A percentile compares a stretch with the other conserved stretches of the same genome.
Conservation (phyloP, 2,888 invertebrate genomes). For the Catocala nupta region DNA sequence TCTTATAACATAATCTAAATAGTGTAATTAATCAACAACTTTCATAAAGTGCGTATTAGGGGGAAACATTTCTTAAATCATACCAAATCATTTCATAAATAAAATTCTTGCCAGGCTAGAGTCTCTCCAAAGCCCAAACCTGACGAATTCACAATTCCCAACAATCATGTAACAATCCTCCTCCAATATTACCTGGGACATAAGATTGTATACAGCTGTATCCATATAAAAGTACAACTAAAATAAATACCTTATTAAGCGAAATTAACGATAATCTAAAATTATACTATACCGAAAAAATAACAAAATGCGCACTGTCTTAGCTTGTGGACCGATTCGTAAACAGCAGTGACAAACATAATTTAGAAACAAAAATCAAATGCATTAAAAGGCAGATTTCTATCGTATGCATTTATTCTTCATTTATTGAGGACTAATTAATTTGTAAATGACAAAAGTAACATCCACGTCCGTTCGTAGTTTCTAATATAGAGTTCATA, state of each 20-base stretch:
- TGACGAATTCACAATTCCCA: slow-evolving; percentile 47
- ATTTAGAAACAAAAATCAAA: slow-evolving; percentile 69
- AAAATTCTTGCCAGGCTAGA: slow-evolving; percentile 60
- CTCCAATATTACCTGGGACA: slow-evolving; percentile 59
- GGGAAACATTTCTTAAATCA: slow-evolving; percentile 61
- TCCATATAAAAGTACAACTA: slow-evolving; percentile 84
- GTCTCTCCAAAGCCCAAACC: slow-evolving; percentile 47
- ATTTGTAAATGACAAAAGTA: slow-evolving; percentile 59
- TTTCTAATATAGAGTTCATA: slow-evolving; percentile 55
- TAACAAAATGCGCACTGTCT: slow-evolving; percentile 80
- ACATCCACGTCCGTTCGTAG: slow-evolving; percentile 50
- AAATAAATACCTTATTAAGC: slow-evolving; percentile 86
- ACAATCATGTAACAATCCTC: slow-evolving; percentile 52
- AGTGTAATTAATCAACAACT: slow-evolving; percentile 75
- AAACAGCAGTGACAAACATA: slow-evolving; percentile 56
- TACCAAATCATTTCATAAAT: slow-evolving; percentile 62
- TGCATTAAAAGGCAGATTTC: slow-evolving; percentile 83
- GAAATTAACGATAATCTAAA: slow-evolving; percentile 81
- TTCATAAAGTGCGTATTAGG: slow-evolving; percentile 66
- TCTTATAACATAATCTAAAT: slow-evolving; percentile 71
- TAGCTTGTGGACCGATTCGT: slow-evolving; percentile 50
- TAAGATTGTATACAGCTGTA: slow-evolving; percentile 84
- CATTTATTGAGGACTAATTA: slow-evolving; percentile 64
- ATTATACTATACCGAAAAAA: slow-evolving; percentile 67
- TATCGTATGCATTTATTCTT: slow-evolving; percentile 70